Base-by-base conservation (phyloP, 2,797 vertebrate species). In the Enteromius mattozi region DNA sequence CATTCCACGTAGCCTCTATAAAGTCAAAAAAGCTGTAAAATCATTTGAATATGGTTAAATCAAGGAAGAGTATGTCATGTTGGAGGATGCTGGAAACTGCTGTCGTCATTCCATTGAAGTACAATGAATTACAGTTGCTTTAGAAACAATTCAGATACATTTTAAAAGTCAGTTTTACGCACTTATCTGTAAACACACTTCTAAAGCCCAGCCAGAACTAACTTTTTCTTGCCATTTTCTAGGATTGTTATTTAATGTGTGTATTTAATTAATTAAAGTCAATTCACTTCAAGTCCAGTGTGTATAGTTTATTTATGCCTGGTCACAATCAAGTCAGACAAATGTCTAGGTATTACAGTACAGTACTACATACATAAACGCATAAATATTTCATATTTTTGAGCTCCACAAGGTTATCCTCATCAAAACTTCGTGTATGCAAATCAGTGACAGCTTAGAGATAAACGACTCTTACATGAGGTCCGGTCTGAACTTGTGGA, bases 401-500 rank as follows among this genome's bases (percentile, higher is more conserved):
- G 40, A 45, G n/a, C 30, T 4, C 19, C 16, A 12, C 59, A 12
- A 14, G 16, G 7, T 1, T 65, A 65, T 45, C 10, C 40, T 27
- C 24, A 63, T 35, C 13, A 54, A 19, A 17, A 6, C 6, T 45
- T 16, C 19, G 42, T 47, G 17, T 7, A 24, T 13, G 5, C 24
- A 1, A 61, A 59, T 4, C 2, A 49, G 69, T 0, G 12, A 21
- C 7, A 37, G 16, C 10, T 37, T 30, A 33, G 45, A 49, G n/a
- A 79, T 47, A 42, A 68, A 42, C 14, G 24, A 35, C 80, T 95
- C 98, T 99, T 91, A 99, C 98, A 99, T 95, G 86, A 99, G 96
- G 83, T 99, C 98, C 2, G 98, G 98, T 89, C 97, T 95, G 95
- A 97, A 96, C 17, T 96, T 97, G 93, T 99, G 98, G 74, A 99